Percentiles rank a stretch among this genome's conserved stretches.
Conservation (phyloP, 92 coral and sea anemone species). For the Phenganax marumi region DNA sequence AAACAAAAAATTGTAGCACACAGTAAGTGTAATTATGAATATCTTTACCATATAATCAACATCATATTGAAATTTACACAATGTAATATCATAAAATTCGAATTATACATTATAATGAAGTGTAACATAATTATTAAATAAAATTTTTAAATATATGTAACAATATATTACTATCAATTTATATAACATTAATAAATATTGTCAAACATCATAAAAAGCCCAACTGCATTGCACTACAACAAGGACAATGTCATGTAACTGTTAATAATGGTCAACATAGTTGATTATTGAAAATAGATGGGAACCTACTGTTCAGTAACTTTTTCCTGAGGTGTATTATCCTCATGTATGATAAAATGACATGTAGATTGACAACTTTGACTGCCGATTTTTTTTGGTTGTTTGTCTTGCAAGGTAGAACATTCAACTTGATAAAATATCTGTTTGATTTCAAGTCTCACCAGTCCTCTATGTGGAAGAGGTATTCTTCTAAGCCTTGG, state of each 20-base stretch:
- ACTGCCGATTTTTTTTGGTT: neutral
- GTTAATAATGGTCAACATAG: too few species aligned
- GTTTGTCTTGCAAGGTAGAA: slow-evolving; percentile 1
- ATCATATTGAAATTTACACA: neutral
- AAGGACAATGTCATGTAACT: too few species aligned
- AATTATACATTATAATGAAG: neutral
- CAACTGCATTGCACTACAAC: too few species aligned
- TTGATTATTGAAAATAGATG: too few species aligned
- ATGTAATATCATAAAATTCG: neutral
- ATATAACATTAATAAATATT: too few species aligned
- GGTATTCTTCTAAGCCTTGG: slow-evolving; percentile 34
- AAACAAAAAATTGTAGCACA: too few species aligned
- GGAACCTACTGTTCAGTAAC: too few species aligned
- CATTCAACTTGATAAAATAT: slow-evolving; percentile 45
- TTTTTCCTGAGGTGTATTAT: neutral
- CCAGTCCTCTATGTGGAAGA: slow-evolving; percentile 7
- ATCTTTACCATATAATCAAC: neutral
- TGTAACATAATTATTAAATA: too few species aligned
- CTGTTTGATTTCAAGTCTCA: slow-evolving; percentile 39
- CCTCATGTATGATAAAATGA: neutral
- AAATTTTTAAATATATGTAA: too few species aligned
- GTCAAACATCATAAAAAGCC: too few species aligned
- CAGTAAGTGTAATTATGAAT: neutral
- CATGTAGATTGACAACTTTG: slow-evolving; percentile 5
- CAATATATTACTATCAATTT: too few species aligned